phyloP scores from a whole-genome alignment of 1,140 invertebrate genomes.

The Apis florea region DNA sequence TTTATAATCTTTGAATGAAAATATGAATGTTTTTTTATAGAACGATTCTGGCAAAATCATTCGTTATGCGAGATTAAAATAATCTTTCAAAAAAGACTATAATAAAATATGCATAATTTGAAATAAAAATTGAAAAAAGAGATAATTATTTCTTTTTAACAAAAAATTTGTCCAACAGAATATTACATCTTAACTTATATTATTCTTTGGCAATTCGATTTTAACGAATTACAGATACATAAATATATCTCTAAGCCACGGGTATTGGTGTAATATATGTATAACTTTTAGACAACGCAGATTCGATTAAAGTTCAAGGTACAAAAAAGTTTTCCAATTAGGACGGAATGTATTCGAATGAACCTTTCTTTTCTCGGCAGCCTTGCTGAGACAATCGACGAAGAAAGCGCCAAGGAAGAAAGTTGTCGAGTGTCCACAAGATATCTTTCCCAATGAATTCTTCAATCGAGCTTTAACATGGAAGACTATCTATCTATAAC shows the following conservation, averaged over 20 bases:
- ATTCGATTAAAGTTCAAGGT: constrained; percentile 69
- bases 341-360: constrained; percentile 46
- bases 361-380: constrained; percentile 41
- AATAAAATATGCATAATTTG: neutral
- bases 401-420: constrained; percentile 17
- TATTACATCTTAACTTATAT: neutral
- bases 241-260: neutral
- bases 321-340: constrained; percentile 75
- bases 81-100: neutral
- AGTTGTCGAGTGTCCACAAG: constrained; percentile 39
- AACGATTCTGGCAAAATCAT: too few relatives aligned
- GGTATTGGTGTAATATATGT: neutral
- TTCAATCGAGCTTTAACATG: constrained; percentile 25
- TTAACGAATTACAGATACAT: neutral
- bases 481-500: constrained; percentile 39
- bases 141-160: neutral
- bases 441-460: constrained; percentile 60
- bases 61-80: neutral
- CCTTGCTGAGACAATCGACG: constrained; percentile 8
- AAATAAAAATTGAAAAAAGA: neutral
- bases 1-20: neutral
- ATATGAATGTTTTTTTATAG: neutral
- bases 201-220: neutral
- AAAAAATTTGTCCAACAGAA: neutral
- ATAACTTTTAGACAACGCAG: constrained; percentile 60